Base-by-base conservation (phyloP, 2,113 vertebrate species). In the Pterocles gutturalis region DNA sequence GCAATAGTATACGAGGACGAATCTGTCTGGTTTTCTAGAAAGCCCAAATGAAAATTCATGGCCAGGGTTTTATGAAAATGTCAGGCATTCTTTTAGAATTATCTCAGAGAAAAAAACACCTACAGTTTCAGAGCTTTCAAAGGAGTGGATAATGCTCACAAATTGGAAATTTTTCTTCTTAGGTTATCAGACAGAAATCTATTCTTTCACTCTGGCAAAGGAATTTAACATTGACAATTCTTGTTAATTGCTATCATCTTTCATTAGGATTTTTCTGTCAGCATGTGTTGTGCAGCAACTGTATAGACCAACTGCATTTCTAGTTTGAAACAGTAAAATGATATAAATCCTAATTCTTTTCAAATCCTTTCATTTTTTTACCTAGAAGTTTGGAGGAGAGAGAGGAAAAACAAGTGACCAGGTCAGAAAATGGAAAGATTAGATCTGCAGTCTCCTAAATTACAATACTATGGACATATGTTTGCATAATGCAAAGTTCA, bases 191-290 rank as follows among this genome's bases (percentile, higher is more conserved):
- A 85, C 45, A 78, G 82, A 71, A 82, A 70, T 81, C 45, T 97
- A 22, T 77, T 96, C 81, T 92, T 86, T 91, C 28, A 70, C 26
- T 73, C 89, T 76, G 49, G 84, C 49, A 70, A 65, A 72, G 38
- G 24, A 84, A 65, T 92, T 94, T 58, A 93, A 55, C 73, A 33
- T 64, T 75, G 53, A 61, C 92, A 87, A 69, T 61, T 92, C 58
- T 36, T 60, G 64, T 87, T 95, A 97, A 94, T 93, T 93, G 77
- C 77, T 90, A 62, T 89, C 77, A 91, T 90, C 53, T 82, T 96
- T 93, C 90, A 93, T 75, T 79, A 84, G 69, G 77, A 67, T 73
- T 89, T 90, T 88, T 85, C 79, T 88, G 83, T 83, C 70, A 88
- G 62, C 28, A 24, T 89, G 33, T 66, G 75, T 79, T 92, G 54